These are phyloP conservation scores for Heliocidaris tuberculata DNA, from an alignment of 35 echinoderm and acorn worm species.

Conservation along the genomic window DNA sequence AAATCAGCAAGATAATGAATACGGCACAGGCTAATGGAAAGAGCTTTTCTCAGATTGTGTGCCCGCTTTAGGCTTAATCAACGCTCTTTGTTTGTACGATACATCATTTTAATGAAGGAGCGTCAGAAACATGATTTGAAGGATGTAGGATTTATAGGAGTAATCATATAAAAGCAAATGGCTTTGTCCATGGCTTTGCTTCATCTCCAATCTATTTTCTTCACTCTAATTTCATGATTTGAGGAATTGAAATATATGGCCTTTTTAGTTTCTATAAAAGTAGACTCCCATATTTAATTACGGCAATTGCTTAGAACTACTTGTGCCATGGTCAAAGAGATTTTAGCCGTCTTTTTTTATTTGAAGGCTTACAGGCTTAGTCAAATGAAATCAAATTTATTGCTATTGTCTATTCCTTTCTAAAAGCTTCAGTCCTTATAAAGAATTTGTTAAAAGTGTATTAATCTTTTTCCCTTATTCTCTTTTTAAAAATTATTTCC, in stretches of 20 bases:
- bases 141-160: background rate
- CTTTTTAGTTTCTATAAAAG: background rate
- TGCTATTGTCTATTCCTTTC: no score
- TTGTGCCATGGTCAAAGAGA: no score
- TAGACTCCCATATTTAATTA: no score
- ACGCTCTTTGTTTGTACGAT: background rate
- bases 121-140: background rate
- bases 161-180: background rate
- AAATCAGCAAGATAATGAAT: conserved; percentile 6
- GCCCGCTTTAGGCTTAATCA: background rate
- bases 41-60: background rate
- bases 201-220: background rate
- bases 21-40: background rate
- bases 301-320: no score
- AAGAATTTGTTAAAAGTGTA: no score
- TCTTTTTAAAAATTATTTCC: no score
- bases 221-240: background rate
- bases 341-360: no score
- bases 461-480: no score
- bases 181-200: background rate
- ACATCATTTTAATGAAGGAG: background rate
- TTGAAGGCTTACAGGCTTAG: no score
- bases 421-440: no score
- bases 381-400: no score
- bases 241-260: background rate